Conservation (phyloP, 1,140 invertebrate species). For the Papilio dardanus region DNA sequence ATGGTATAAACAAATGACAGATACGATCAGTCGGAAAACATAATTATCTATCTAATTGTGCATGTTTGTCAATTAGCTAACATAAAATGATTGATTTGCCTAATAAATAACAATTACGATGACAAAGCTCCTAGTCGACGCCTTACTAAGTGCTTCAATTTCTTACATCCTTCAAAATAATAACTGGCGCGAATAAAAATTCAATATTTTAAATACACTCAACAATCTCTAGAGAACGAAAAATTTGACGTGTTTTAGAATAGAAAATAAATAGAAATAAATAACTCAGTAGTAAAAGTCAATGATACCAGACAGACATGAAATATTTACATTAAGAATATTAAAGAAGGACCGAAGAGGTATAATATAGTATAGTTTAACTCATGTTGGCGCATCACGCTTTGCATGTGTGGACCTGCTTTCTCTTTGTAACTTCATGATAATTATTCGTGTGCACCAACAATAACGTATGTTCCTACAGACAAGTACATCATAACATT, state of each 20-base stretch:
- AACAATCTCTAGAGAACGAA: neutral
- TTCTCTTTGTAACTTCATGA: too few relatives aligned
- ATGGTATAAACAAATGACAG: neutral
- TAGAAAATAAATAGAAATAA: neutral
- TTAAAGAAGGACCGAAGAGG: neutral
- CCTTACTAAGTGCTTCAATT: neutral
- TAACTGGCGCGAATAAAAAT: too few relatives aligned
- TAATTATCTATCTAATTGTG: neutral
- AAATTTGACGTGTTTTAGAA: neutral
- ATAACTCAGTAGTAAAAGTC: neutral
- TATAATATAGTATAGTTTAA: neutral
- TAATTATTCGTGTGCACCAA: neutral
- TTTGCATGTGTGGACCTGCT: too few relatives aligned
- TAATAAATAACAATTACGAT: neutral
- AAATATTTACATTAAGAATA: neutral
- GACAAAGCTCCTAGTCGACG: slow-evolving; percentile 2
- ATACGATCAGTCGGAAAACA: neutral
- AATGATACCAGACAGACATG: neutral
- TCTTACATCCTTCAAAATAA: neutral
- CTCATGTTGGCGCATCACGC: too few relatives aligned
- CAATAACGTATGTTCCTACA: neutral
- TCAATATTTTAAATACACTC: neutral
- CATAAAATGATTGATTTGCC: neutral
- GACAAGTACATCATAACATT: neutral
- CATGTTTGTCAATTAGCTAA: neutral